phyloP scores from a whole-genome alignment of 2,113 vertebrate genomes.

The Brachyhypopomus occidentalis region DNA sequence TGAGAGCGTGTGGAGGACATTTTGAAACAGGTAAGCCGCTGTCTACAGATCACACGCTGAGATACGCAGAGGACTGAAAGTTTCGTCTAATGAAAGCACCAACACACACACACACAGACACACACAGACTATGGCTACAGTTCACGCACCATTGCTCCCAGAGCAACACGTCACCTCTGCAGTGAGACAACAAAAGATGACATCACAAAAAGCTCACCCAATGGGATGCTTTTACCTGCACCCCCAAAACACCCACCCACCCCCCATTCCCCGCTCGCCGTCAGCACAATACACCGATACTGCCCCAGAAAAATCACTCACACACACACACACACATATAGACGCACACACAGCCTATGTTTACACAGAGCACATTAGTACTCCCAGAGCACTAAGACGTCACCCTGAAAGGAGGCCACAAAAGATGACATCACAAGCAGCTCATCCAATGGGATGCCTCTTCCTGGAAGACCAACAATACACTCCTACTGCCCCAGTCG shows the following conservation, averaged over 20 bases:
- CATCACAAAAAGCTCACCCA: slow-evolving; percentile 38
- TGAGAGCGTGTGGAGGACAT: slow-evolving; percentile 40
- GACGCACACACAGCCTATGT: slow-evolving; percentile 27
- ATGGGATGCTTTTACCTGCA: slow-evolving; percentile 28
- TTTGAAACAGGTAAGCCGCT: slow-evolving; percentile 39
- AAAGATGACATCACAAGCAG: slow-evolving; percentile 49
- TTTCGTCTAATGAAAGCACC: slow-evolving; percentile 23
- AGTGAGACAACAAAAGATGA: slow-evolving; percentile 54
- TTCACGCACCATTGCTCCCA: slow-evolving; percentile 40
- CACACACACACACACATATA: slow-evolving; percentile 31
- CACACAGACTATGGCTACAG: slow-evolving; percentile 36
- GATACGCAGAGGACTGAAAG: background rate
- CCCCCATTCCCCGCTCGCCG: background rate
- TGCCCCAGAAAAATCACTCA: background rate
- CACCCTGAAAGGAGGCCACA: slow-evolving; percentile 47
- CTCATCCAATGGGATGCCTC: slow-evolving; percentile 14
- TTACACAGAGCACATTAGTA: slow-evolving; percentile 37
- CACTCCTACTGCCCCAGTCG: background rate
- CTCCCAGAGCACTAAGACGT: slow-evolving; percentile 36
- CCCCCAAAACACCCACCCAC: background rate
- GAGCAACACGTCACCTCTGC: slow-evolving; percentile 48
- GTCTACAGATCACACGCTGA: slow-evolving; percentile 5
- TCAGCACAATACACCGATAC: no score
- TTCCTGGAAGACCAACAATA: background rate
- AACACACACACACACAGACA: slow-evolving; percentile 26